Evolutionary conservation across 1,140 invertebrate species (phyloP).

Genomic region (Mesaphorura yosii): DNA sequence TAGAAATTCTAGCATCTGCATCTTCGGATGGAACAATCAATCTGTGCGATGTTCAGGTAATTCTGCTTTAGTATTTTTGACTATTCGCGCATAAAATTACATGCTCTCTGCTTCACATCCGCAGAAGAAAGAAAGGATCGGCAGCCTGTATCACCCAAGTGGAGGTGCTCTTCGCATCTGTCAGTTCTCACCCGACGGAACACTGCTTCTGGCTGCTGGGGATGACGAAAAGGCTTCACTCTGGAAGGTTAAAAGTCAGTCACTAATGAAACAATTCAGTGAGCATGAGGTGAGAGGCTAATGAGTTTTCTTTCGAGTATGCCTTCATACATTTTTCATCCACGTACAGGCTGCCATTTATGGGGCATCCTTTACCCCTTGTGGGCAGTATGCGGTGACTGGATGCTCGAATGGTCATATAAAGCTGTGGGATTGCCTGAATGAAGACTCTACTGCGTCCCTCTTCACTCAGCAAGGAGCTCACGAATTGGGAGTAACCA

Average conservation of each 20-base stretch:
- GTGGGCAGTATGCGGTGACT: conserved; percentile 25
- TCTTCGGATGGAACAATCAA: conserved; percentile 59
- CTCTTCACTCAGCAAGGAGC: conserved; percentile 42
- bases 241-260: conserved; percentile 50
- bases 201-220: conserved; percentile 45
- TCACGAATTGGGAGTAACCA: conserved; percentile 58
- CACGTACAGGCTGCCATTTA: conserved; percentile 22
- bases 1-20: conserved; percentile 53
- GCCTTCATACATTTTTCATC: background rate
- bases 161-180: conserved; percentile 44
- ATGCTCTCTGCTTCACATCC: conserved; percentile 4
- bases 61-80: background rate
- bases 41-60: conserved; percentile 50
- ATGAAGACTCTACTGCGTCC: conserved; percentile 36
- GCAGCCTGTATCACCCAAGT: conserved; percentile 39
- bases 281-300: background rate
- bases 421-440: conserved; percentile 29
- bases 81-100: background rate
- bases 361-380: conserved; percentile 24
- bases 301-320: background rate
- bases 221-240: conserved; percentile 59
- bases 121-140: conserved; percentile 37
- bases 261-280: conserved; percentile 29
- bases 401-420: conserved; percentile 27
- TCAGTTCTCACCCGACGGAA: conserved; percentile 52